Conservation (phyloP, 1,140 invertebrate species). For the Panagrolaimus sp. region DNA sequence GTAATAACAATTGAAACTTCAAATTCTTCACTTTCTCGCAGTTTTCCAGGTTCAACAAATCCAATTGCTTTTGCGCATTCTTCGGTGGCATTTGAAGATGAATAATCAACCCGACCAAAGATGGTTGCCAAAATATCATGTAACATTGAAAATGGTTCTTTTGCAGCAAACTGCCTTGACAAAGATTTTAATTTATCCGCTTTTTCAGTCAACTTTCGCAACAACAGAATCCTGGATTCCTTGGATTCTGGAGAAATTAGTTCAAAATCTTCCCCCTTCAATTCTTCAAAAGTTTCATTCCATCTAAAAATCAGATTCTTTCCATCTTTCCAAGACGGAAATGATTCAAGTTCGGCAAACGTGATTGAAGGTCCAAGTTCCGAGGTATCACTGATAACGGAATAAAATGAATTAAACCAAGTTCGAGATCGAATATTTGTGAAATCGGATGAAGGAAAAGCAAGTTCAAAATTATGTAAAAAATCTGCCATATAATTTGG, state of each 20-base stretch:
- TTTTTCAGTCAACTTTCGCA: neutral
- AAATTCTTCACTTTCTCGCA: neutral
- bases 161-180: neutral
- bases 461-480: neutral
- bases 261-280: neutral
- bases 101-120: neutral
- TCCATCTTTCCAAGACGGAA: neutral
- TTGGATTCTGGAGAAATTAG: neutral
- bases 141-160: neutral
- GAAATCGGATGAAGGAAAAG: neutral
- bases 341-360: neutral
- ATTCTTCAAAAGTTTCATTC: neutral
- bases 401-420: neutral
- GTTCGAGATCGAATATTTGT: neutral
- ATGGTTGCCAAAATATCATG: neutral
- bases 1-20: slow-evolving; percentile 11
- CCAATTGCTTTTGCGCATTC: neutral
- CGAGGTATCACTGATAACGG: neutral
- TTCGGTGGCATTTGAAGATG: neutral
- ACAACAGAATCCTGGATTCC: neutral
- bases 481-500: slow-evolving; percentile 6
- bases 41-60: neutral
- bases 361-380: neutral
- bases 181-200: neutral
- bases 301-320: neutral